Evolutionary conservation across 1,140 invertebrate species (phyloP).

Genomic region (Drosophila kanapiae): DNA sequence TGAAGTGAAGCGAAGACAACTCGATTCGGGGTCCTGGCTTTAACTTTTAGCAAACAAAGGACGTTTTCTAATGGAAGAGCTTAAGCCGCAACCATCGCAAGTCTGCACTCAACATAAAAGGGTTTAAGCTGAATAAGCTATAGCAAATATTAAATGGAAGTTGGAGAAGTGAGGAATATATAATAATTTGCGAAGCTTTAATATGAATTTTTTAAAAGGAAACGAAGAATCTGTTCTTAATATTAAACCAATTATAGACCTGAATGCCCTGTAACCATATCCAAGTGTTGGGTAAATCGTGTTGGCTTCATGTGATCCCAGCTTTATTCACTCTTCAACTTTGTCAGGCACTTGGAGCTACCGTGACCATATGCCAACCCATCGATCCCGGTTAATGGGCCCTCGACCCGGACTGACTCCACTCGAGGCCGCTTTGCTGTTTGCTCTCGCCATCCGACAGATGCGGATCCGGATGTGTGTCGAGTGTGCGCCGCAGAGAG

Average conservation of each 20-base stretch:
- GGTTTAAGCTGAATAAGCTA: not conserved
- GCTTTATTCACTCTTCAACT: not conserved
- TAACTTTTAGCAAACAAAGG: constrained; percentile 35
- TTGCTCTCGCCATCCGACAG: constrained; percentile 32
- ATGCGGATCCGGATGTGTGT: constrained; percentile 26
- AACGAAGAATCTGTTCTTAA: not conserved
- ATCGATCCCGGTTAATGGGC: constrained; percentile 46
- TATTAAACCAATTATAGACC: not conserved
- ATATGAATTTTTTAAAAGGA: not conserved
- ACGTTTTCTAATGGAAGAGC: constrained; percentile 23
- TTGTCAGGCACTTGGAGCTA: constrained; percentile 7
- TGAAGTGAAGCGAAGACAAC: constrained; percentile 43
- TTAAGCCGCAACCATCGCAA: constrained; percentile 4
- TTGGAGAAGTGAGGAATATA: not conserved
- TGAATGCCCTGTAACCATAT: not conserved
- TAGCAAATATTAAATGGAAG: not conserved
- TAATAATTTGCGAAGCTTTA: not conserved
- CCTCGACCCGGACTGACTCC: constrained; percentile 40
- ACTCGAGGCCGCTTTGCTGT: constrained; percentile 30
- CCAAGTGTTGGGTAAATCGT: constrained; percentile 8
- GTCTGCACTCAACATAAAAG: constrained; percentile 11
- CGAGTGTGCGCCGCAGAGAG: constrained; percentile 42
- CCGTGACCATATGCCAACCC: constrained; percentile 35
- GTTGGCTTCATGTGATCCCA: not conserved
- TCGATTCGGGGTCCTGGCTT: constrained; percentile 10